phyloP scores from a whole-genome alignment of 2,113 vertebrate genomes.

The Cyphotilapia sp. region DNA sequence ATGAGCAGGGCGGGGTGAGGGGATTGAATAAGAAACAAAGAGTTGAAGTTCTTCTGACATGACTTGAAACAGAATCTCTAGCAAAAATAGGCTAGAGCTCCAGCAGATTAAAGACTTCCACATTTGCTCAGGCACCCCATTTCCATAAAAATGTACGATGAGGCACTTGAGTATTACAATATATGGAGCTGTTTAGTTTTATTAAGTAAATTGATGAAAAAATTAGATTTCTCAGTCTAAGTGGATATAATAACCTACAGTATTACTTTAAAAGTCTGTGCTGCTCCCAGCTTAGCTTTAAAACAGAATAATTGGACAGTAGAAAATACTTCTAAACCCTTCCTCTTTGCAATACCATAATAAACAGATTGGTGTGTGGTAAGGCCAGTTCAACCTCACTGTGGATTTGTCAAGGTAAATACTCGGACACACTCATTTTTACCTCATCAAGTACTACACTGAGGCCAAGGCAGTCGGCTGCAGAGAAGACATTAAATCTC shows the following conservation, averaged over 20 bases:
- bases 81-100: not conserved
- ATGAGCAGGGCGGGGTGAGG: not conserved
- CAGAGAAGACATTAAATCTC: not conserved
- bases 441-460: not conserved
- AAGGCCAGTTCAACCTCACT: not conserved
- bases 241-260: not conserved
- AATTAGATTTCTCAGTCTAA: not conserved
- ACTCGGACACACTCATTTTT: not conserved
- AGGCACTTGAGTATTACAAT: not conserved
- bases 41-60: not conserved
- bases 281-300: not conserved
- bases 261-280: not conserved
- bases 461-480: not conserved
- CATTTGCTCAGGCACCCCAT: not conserved
- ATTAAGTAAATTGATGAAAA: not conserved
- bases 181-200: not conserved
- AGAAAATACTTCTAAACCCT: not conserved
- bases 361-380: not conserved
- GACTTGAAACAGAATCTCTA: not conserved
- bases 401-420: not conserved
- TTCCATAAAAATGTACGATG: not conserved
- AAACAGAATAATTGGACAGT: not conserved
- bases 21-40: not conserved
- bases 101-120: not conserved
- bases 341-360: not conserved